A percentile compares a stretch with the other conserved stretches of the same genome.
Conservation (phyloP, 2,113 vertebrate species). For the Oryzias woworae region DNA sequence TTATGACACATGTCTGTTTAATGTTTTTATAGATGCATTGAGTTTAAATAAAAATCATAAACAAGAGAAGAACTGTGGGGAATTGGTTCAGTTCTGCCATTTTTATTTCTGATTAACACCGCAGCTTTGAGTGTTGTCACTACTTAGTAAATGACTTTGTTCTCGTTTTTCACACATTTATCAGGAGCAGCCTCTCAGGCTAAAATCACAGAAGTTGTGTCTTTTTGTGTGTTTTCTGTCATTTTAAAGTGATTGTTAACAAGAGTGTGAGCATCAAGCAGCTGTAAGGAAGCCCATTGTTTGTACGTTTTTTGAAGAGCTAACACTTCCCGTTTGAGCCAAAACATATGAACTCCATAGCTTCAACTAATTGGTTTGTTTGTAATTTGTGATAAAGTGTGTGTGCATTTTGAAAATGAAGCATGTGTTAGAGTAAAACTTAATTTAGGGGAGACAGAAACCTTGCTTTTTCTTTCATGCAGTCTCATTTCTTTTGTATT, state of each 20-base stretch:
- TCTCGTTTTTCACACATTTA: conserved; percentile 57
- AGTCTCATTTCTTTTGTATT: conserved; percentile 59
- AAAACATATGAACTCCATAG: conserved; percentile 37
- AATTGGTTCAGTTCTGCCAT: conserved; percentile 28
- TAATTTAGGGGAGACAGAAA: conserved; percentile 13
- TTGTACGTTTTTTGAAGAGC: conserved; percentile 40
- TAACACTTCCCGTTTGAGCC: conserved; percentile 58
- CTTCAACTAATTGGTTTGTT: too few relatives aligned
- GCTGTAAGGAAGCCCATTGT: conserved; percentile 32
- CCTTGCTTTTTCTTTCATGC: neutral
- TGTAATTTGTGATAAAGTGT: too few relatives aligned
- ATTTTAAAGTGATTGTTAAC: conserved; percentile 61
- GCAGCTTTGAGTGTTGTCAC: conserved; percentile 41
- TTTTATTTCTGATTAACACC: conserved; percentile 45
- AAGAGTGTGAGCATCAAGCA: conserved; percentile 60
- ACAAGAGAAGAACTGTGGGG: conserved; percentile 11
- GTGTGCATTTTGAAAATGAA: conserved; percentile 18
- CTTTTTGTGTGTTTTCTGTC: conserved; percentile 62
- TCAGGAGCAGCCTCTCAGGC: conserved; percentile 59
- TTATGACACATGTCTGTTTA: conserved; percentile 43
- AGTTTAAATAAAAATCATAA: conserved; percentile 20
- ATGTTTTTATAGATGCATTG: conserved; percentile 26
- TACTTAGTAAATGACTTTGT: conserved; percentile 61
- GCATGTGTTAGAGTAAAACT: conserved; percentile 26
- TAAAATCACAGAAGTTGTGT: conserved; percentile 54